Percentiles rank a stretch among this genome's conserved stretches.
Conservation (phyloP, 2,113 vertebrate species). For the Procavia capensis region DNA sequence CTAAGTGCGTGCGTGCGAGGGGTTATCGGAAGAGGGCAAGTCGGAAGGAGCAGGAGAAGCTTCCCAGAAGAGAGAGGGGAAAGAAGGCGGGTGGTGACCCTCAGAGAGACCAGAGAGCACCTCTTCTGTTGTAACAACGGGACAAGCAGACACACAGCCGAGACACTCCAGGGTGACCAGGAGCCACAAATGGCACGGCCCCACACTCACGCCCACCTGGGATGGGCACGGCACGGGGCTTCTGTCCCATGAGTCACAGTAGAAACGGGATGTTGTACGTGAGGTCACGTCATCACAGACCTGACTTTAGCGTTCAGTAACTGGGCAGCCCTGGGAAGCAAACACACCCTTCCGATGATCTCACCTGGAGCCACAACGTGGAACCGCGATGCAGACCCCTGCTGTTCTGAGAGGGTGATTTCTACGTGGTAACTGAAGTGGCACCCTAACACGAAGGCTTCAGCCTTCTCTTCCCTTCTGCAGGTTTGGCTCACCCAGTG, state of each 20-base stretch:
- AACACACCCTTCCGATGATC: not conserved
- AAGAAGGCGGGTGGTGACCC: not conserved
- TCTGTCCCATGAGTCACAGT: not conserved
- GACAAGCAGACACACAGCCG: not conserved
- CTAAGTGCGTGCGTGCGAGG: not conserved
- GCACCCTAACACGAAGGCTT: too few relatives aligned
- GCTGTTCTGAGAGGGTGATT: too few relatives aligned
- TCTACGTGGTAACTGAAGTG: accelerated
- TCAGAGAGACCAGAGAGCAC: not conserved
- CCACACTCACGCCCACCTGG: not conserved
- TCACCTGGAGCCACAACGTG: not conserved
- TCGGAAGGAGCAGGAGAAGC: not conserved
- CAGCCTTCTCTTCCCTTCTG: too few relatives aligned
- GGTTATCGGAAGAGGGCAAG: not conserved
- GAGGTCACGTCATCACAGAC: not conserved
- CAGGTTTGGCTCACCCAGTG: not conserved
- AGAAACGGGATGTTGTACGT: not conserved
- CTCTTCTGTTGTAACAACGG: not conserved
- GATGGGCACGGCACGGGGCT: not conserved
- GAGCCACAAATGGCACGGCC: not conserved
- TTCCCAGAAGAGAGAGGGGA: not conserved
- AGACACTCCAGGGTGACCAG: not conserved
- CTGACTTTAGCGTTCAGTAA: not conserved
- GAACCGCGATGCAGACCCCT: not conserved
- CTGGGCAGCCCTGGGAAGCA: not conserved